Base-by-base conservation (phyloP, 2,797 vertebrate species). In the Hemibagrus guttatus region DNA sequence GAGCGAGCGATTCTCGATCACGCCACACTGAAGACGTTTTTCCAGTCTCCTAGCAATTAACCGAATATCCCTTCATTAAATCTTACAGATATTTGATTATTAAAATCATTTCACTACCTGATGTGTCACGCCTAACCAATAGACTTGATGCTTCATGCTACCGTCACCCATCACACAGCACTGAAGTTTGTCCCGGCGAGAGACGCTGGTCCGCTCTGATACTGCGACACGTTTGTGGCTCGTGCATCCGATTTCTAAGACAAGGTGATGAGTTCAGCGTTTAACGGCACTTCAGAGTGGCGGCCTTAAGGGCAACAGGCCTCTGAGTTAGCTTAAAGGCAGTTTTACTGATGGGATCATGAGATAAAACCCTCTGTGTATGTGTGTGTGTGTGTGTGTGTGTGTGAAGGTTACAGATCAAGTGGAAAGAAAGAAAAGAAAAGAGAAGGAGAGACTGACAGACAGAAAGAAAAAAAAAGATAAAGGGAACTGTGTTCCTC, bases 401-500 rank as follows among this genome's bases (percentile, higher is more conserved):
- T 31, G 56, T 35, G 56, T 80, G 58, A 4, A 68, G 74, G 74
- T 78, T 78, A 52, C 61, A 26, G 84, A 78, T 66, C 84, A 85
- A 64, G 59, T 63, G 72, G 66, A 75, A 68, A 21, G 46, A 39
- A 79, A 56, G 54, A 46, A 63, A 63, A n/a, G 0, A 56, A 46
- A 61, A 85, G 49, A 74, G 83, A 58, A 2, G 68, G 21, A 66
- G 0, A 63, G 23, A 61, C 64, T 85, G 80, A 76, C 85, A 61
- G 11, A 79, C 49, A 66, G 68, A 85, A 87, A 54, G 80, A 69
- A 54, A 83, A 54, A 84, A 76, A 39, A 85, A 23, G 71, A 59
- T 78, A 88, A 78, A 88, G 89, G 46, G 90, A 89, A 86, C 89
- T 89, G 91, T 88, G 90, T 90, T 91, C 93, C 91, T 92, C 93